Base-by-base conservation (phyloP, 2,113 vertebrate genomes). In the Amia ocellicauda region DNA sequence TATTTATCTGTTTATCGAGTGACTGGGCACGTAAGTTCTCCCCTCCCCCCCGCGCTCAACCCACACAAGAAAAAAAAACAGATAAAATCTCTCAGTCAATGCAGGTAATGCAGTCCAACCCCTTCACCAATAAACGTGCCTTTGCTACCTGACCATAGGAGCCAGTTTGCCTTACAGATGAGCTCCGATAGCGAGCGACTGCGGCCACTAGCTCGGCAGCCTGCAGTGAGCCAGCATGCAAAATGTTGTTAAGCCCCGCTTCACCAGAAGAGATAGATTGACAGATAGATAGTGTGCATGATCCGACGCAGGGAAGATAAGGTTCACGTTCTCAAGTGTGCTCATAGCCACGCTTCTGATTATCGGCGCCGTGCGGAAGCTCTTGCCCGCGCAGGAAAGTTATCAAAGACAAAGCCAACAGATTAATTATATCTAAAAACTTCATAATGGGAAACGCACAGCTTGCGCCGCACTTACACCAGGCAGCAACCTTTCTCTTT, bases 1-100 rank as follows among this genome's bases (percentile, higher is more conserved):
- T 78, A 77, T 80, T 73, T 76, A 77, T 73, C 68, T 73, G 61
- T 82, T 76, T 80, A 77, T 80, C 40, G 52, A 80, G 73, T 57
- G 58, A 50, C 62, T 60, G 26, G 45, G 24, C 58, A 74, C 23
- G 52, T 70, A 66, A 65, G 68, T 74, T 71, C 7, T 29, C 57
- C 49, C 62, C 42, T 49, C 53, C 50, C 16, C 29, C 4, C 1
- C 43, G 56, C 57, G 67, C 60, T 65, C 75, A 36, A 36, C 11
- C 11, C 31, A 36, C 11, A 36, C 31, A 36, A 36, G 31, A 36
- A 7, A 11, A 36, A 7, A 5, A 36, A 11, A 36, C 11, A 5
- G 11, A 11, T 36, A 11, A 36, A 5, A 7, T 5, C 31, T 36
- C 31, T 36, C 11, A 36, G 31, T 5, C 31, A 36, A 36, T 7